Conservation (phyloP, 2,888 invertebrate species). For the Epinotia bilunana region DNA sequence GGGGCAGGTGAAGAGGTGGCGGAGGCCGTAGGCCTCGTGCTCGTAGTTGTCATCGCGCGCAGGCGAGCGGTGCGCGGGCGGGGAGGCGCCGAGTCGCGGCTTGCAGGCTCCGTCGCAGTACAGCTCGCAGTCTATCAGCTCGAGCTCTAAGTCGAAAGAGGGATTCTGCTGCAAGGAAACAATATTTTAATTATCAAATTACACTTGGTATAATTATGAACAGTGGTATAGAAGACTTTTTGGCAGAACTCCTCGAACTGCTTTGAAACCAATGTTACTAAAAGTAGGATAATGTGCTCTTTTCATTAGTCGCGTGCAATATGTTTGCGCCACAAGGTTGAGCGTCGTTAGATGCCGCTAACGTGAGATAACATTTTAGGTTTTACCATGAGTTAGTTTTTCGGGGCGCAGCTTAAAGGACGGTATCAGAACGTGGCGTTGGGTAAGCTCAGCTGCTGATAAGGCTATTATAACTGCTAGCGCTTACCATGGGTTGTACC, state of each 20-base stretch:
- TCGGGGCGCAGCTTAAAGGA: slow-evolving; percentile 52
- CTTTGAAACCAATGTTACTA: too few relatives aligned
- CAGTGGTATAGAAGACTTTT: too few relatives aligned
- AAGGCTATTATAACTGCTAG: too few relatives aligned
- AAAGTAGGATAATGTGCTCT: too few relatives aligned
- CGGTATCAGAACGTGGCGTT: slow-evolving; percentile 51
- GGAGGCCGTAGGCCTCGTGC: slow-evolving; percentile 66
- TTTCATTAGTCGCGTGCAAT: too few relatives aligned
- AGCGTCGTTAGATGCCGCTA: neutral
- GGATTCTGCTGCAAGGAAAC: slow-evolving; percentile 60
- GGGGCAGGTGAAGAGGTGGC: slow-evolving; percentile 63
- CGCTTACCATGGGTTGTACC: neutral
- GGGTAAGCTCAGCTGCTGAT: slow-evolving; percentile 49
- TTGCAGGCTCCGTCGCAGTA: slow-evolving; percentile 74
- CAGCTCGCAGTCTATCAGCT: slow-evolving; percentile 75
- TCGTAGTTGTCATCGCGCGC: slow-evolving; percentile 67
- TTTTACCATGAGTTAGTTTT: slow-evolving; percentile 45
- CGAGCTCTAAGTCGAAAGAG: slow-evolving; percentile 71
- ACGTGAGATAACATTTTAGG: neutral
- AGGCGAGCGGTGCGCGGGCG: slow-evolving; percentile 64
- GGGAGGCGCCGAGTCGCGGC: slow-evolving; percentile 71
- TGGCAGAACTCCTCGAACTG: too few relatives aligned
- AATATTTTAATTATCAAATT: neutral
- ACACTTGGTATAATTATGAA: too few relatives aligned
- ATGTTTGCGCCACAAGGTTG: too few relatives aligned